Base-by-base conservation (phyloP, 1,140 invertebrate genomes). In the Cydia splendana region DNA sequence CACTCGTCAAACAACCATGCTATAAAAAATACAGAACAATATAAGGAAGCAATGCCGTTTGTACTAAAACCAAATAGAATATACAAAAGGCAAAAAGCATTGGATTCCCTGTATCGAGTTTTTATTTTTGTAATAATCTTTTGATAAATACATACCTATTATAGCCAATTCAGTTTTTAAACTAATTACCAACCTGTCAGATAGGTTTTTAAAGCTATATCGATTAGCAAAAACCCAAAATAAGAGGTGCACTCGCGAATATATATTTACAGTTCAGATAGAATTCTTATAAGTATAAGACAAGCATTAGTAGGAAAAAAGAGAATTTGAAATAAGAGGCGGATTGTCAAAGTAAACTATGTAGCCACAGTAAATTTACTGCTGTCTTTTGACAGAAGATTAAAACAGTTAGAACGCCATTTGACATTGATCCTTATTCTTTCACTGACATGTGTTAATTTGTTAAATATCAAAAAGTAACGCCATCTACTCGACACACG, bases 11-110 rank as follows among this genome's bases (percentile, higher is more conserved):
- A 76, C 77, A n/a, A n/a, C n/a, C n/a, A 78, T 78, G 77, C 77
- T 78, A 65, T 74, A 67, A 75, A 74, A 71, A 13, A 24, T 24
- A 30, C 62, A 78, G 57, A 75, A 34, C 45, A 78, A 69, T 13
- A 69, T 51, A 53, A 42, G 42, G 48, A 69, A 38, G 28, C 76
- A 79, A 79, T 79, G 78, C 76, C 77, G 76, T 79, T 79, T 79
- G 78, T 75, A 75, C 78, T 79, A 75, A 4, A 65, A 74, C 71
- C 76, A 62, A 73, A 51, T 45, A 10, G 13, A 71, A 77, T 12
- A 45, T 53, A 65, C 30, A 42, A 13, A 30, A 51, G 71, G 74
- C 79, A 80, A 80, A 80, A 75, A 76, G 79, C 79, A 78, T 75
- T 80, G 74, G 67, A 71, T 71, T 71, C 34, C 34, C 34, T 74